Percentiles rank a stretch among this genome's conserved stretches.
These are phyloP conservation scores for Pelosia muscerda DNA, from an alignment of 2,888 invertebrate genomes.

Conservation along the genomic window DNA sequence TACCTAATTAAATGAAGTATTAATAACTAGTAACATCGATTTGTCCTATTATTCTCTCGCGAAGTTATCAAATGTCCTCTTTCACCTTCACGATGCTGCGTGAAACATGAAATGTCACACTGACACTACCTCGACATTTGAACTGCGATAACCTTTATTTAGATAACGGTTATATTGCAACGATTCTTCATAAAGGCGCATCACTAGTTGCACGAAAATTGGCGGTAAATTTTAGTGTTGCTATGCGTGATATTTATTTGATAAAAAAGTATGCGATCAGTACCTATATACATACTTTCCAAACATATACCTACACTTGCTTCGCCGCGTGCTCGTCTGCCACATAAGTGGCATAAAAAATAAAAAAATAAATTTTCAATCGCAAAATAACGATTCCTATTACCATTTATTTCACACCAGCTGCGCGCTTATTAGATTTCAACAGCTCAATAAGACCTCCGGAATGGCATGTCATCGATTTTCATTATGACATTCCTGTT, in stretches of 20 bases:
- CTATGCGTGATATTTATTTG: conserved; percentile 26
- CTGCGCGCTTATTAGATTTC: conserved; percentile 18
- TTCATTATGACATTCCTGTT: conserved; percentile 55
- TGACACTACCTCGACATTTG: conserved; percentile 57
- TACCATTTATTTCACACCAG: conserved; percentile 7
- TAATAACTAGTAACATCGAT: neutral
- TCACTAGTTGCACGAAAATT: conserved; percentile 41
- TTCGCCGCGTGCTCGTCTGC: no score
- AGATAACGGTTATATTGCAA: conserved; percentile 35
- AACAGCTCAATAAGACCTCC: conserved; percentile 19
- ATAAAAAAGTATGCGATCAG: neutral
- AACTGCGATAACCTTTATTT: conserved; percentile 58
- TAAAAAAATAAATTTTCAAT: neutral
- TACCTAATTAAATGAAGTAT: no score
- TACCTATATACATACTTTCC: no score
- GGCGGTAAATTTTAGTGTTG: conserved; percentile 36
- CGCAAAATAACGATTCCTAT: neutral
- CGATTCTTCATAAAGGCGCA: conserved; percentile 37
- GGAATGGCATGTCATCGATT: conserved; percentile 50
- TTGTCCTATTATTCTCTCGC: conserved; percentile 35
- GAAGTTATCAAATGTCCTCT: conserved; percentile 62
- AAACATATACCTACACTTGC: no score
- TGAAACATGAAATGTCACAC: conserved; percentile 45
- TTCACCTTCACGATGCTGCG: conserved; percentile 67
- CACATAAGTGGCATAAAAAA: no score